Evolutionary conservation across 1,140 invertebrate genomes (phyloP), one percentile per base, ranked within the genome.

Genomic region (Drosophila lini): DNA sequence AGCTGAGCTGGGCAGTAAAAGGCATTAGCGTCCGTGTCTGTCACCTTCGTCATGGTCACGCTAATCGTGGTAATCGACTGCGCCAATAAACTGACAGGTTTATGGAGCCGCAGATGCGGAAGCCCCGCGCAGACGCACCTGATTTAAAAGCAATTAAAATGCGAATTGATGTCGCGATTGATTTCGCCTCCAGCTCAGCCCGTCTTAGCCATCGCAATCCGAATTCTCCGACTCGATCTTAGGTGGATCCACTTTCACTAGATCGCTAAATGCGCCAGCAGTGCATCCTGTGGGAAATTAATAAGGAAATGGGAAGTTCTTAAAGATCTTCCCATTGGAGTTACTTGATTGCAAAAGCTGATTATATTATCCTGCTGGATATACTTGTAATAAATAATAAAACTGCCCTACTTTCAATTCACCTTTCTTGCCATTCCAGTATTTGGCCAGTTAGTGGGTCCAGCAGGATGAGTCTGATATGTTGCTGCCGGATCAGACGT

Each of bases 401-500:
- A 22, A 22, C 3, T 22, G 22, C 22, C 22, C 2, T 22, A 19
- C 19, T 19, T 19, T 19, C 19, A 19, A 19, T 19, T 22, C 4
- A 15, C 6, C 2, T 40, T 52, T 63, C 15, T 34, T 38, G 0
- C 7, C n/a, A 1, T 58, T 71, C 1, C 38, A 58, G 67, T 6
- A 32, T 52, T 50, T 58, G 53, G 28, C 73, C 57, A 48, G 56
- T 31, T 50, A 57, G 55, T 61, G 68, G 76, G 60, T 77, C 76
- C 70, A 69, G 41, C 84, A 89, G 73, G 64, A 89, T 89, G 90
- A 78, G 67, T 64, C 84, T 92, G 90, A 78, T 85, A 95, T 95
- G 94, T 93, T 95, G 80, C 92, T 95, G 74, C 94, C 95, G 59
- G 94, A 95, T 92, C 94, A 95, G 89, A 95, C 94, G 34, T 95